Base-by-base conservation (phyloP, 2,888 invertebrate genomes). In the Didymodactylos carnosus region DNA sequence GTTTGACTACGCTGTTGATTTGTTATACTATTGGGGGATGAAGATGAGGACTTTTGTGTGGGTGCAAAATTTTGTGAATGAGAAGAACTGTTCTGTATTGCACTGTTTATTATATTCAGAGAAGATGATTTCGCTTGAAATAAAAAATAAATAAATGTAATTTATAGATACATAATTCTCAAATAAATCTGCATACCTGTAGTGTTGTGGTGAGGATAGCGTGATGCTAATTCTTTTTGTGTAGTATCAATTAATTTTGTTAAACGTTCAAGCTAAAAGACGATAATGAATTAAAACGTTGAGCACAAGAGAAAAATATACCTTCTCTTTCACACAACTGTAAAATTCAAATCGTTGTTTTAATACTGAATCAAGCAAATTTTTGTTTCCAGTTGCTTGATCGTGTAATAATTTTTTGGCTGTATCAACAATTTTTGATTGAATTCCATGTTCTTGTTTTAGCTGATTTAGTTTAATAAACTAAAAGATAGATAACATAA, bases 321-420 rank as follows among this genome's bases (percentile, higher is more conserved):
- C 62, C 35, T 62, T 62, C 16, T 62, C 62, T 62, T 62, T 62
- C 19, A 62, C 62, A 62, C 62, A 62, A 8, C 35, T 62, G 35
- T 62, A 62, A 62, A 62, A 62, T 62, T 62, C 62, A 62, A 62
- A 62, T 35, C 62, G 62, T 62, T 62, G 62, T 62, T 62, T 62
- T 25, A 62, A 62, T 35, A 62, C 62, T 8, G 62, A 29, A 35
- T 62, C 62, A n/a, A 62, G 35, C 19, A 62, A 35, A 62, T 62
- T 62, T 29, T 29, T 35, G n/a, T 62, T 62, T 16, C 62, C 62
- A 35, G 29, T 62, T 29, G 62, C 62, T 62, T 62, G 62, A 62
- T 62, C 62, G 35, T 62, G 35, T n/a, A 62, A 62, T 35, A 62
- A 11, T 62, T 62, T 62, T 62, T 62, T 62, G 16, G 62, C 62